A percentile compares a stretch with the other conserved stretches of the same genome.
These are phyloP conservation scores for Calameuta filiformis DNA, from an alignment of 2,888 invertebrate species.

Conservation along the genomic window DNA sequence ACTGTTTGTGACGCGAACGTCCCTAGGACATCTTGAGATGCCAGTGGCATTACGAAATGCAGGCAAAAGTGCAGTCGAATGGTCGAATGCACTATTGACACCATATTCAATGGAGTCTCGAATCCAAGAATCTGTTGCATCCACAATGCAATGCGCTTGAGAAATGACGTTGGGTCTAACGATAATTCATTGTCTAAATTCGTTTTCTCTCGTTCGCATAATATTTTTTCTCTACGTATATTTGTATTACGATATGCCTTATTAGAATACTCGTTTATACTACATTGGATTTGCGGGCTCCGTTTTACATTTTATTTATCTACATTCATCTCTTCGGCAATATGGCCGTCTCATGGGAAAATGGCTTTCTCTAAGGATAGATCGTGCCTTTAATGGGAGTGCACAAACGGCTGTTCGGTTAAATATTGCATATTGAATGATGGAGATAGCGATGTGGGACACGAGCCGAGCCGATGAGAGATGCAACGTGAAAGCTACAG, in stretches of 20 bases:
- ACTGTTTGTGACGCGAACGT: background rate
- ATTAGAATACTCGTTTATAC: background rate
- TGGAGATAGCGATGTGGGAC: constrained; percentile 27
- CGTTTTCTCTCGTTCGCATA: too few relatives aligned
- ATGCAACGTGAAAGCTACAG: constrained; percentile 15
- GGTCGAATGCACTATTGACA: background rate
- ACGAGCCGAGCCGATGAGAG: constrained; percentile 19
- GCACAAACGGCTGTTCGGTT: constrained; percentile 22
- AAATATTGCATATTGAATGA: constrained; percentile 24
- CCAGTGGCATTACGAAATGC: background rate
- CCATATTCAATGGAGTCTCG: background rate
- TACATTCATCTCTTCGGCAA: background rate
- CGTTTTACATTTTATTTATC: background rate
- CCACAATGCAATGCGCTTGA: background rate
- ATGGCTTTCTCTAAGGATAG: background rate
- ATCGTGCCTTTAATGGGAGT: constrained; percentile 6
- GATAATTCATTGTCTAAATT: background rate
- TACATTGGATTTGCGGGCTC: background rate
- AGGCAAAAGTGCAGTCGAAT: background rate
- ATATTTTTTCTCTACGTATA: background rate
- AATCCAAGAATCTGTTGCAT: background rate
- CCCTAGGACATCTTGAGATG: background rate
- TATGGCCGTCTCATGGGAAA: background rate
- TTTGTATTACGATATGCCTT: background rate
- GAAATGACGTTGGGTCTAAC: background rate